phyloP scores from a whole-genome alignment of 2,113 vertebrate species.

The Oriolus oriolus region DNA sequence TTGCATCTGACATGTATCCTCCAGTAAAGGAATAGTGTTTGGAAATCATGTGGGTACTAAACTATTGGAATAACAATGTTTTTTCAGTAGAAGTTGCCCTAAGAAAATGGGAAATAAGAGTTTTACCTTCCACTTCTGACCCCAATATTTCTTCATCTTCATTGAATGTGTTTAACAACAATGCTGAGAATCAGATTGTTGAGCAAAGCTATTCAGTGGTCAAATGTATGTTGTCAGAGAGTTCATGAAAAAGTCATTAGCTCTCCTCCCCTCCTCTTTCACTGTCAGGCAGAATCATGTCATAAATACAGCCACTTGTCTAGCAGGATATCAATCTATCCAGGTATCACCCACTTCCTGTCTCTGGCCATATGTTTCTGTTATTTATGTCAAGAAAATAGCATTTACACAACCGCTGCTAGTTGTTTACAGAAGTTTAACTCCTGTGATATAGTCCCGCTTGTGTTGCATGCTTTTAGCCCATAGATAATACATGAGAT shows the following conservation, averaged over 20 bases:
- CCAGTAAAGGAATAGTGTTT: not conserved
- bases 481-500: conserved; percentile 84
- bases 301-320: conserved; percentile 74
- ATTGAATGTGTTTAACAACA: not conserved
- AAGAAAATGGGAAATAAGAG: not conserved
- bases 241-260: conserved; percentile 79
- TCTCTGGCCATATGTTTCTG: conserved; percentile 87
- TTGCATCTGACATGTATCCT: not conserved
- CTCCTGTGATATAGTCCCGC: conserved; percentile 76
- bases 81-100: not conserved
- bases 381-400: conserved; percentile 87
- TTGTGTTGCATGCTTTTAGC: conserved; percentile 81
- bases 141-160: conserved; percentile 16
- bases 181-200: conserved; percentile 45
- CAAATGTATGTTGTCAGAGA: conserved; percentile 70
- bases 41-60: not conserved
- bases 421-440: conserved; percentile 86
- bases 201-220: conserved; percentile 64
- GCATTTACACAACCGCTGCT: conserved; percentile 79
- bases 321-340: conserved; percentile 70
- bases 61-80: not conserved
- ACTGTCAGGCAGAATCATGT: conserved; percentile 78
- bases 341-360: conserved; percentile 82
- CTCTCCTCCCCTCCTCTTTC: conserved; percentile 69
- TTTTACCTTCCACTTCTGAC: not conserved